A percentile compares a stretch with the other conserved stretches of the same genome.
Conservation (phyloP, 2,888 invertebrate species). For the Liodrosophila aerea region DNA sequence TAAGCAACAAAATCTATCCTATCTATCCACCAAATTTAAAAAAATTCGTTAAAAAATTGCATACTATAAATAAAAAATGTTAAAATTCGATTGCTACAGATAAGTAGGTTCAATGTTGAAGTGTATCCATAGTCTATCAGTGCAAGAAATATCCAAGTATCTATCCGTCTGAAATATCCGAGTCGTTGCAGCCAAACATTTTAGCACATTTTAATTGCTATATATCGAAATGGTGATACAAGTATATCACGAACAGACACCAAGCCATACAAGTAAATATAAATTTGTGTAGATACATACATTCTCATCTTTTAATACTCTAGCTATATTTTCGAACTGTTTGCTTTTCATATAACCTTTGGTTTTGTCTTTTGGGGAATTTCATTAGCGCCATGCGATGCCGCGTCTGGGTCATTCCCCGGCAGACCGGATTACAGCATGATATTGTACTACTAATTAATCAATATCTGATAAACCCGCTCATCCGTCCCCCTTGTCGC, state of each 20-base stretch:
- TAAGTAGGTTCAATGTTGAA: too few relatives aligned
- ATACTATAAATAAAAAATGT: too few relatives aligned
- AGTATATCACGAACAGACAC: background rate
- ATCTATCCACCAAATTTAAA: too few relatives aligned
- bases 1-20: too few relatives aligned
- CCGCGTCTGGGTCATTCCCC: constrained; percentile 45
- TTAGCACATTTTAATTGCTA: constrained; percentile 65
- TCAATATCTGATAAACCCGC: background rate
- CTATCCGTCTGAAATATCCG: constrained; percentile 49
- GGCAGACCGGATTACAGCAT: constrained; percentile 43
- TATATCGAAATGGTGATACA: constrained; percentile 29
- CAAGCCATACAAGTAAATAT: constrained; percentile 11
- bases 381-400: constrained; percentile 37
- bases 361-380: constrained; percentile 13
- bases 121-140: too few relatives aligned
- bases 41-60: too few relatives aligned
- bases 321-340: background rate
- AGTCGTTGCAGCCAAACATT: constrained; percentile 64
- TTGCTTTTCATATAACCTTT: too few relatives aligned
- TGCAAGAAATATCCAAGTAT: too few relatives aligned
- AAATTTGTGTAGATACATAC: too few relatives aligned
- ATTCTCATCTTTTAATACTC: constrained; percentile 9
- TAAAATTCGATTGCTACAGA: too few relatives aligned
- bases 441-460: constrained; percentile 33
- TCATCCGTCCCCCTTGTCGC: background rate